Percentiles rank a stretch among this genome's conserved stretches.
phyloP scores from a whole-genome alignment of 2,113 vertebrate genomes.

The Lepidothrix coronata region DNA sequence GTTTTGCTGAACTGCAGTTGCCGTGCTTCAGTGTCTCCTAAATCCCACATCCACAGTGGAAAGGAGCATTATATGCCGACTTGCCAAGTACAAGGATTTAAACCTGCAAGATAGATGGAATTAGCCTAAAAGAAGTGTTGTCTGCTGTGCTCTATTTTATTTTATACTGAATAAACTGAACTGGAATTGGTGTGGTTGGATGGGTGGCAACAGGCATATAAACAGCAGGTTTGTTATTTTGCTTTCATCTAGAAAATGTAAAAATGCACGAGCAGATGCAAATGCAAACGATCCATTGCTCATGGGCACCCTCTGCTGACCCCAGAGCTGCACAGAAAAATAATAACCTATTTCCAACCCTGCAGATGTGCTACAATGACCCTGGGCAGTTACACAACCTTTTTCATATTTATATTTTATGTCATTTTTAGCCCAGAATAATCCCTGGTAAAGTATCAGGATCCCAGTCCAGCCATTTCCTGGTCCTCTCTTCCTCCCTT shows the following conservation, averaged over 20 bases:
- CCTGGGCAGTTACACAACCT: background rate
- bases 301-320: slow-evolving; percentile 57
- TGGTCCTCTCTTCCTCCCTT: background rate
- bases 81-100: background rate
- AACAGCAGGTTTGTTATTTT: background rate
- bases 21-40: background rate
- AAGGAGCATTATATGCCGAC: background rate
- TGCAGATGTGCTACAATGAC: background rate
- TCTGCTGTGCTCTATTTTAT: background rate
- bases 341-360: background rate
- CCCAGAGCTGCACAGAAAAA: background rate
- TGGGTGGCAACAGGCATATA: background rate
- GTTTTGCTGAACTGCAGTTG: background rate
- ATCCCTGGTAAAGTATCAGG: background rate
- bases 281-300: background rate
- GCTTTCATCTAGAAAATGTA: background rate
- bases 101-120: background rate
- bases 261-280: background rate
- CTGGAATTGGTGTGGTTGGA: background rate
- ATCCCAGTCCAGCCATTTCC: background rate
- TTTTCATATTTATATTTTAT: background rate
- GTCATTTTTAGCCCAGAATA: background rate
- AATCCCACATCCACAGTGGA: background rate
- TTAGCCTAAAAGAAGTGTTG: background rate
- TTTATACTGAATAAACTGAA: background rate